Conservation (phyloP, 2,113 vertebrate genomes). For the Synodontis membranacea region DNA sequence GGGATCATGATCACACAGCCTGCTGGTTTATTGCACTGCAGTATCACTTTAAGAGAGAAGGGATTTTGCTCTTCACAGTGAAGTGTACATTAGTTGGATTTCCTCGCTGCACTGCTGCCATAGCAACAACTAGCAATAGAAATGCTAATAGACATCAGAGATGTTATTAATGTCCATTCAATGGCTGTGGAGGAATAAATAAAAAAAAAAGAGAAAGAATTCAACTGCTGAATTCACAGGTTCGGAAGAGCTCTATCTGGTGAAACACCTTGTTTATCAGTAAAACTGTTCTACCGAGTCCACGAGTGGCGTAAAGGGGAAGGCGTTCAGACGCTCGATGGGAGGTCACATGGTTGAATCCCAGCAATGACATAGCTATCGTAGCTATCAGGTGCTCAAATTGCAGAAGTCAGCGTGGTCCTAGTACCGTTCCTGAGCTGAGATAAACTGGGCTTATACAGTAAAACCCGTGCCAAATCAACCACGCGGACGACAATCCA, state of each 20-base stretch:
- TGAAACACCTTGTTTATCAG: background rate
- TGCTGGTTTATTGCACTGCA: constrained; percentile 11
- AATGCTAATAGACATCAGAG: constrained; percentile 5
- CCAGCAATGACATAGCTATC: no score
- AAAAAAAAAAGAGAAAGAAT: background rate
- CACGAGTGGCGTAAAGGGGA: no score
- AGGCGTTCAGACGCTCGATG: no score
- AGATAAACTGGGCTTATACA: no score
- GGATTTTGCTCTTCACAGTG: background rate
- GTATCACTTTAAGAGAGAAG: constrained; percentile 17
- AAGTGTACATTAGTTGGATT: background rate
- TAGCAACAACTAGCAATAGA: constrained; percentile 19
- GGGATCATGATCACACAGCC: background rate
- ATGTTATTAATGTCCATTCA: background rate
- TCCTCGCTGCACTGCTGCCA: constrained; percentile 1
- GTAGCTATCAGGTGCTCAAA: no score
- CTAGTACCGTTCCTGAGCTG: no score
- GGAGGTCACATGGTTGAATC: no score
- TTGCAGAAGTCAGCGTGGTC: no score
- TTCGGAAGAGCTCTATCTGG: background rate
- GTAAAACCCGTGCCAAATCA: no score
- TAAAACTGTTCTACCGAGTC: no score
- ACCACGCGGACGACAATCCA: no score
- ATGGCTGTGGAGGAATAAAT: background rate
- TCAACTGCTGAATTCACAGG: background rate